Evolutionary conservation across 2,113 vertebrate genomes (phyloP).

Genomic region (Puffinus mauretanicus): DNA sequence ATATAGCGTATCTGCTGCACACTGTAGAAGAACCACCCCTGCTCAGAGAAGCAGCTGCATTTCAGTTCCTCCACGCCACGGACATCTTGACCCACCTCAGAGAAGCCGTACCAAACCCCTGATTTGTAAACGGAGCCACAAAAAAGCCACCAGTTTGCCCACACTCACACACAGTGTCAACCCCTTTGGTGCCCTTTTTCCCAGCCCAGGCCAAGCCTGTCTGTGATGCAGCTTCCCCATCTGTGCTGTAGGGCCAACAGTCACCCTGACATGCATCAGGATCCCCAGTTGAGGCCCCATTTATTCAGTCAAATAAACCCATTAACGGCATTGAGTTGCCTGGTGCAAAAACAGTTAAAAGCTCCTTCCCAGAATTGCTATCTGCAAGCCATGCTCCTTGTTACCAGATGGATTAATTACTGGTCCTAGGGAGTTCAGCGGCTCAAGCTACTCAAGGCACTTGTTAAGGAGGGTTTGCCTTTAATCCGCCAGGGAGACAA

Average conservation of each 20-base stretch:
- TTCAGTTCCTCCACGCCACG: neutral
- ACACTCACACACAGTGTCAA: neutral
- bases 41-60: neutral
- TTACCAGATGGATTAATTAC: slow-evolving; percentile 88
- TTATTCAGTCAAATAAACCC: neutral
- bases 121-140: neutral
- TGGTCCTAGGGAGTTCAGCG: slow-evolving; percentile 74
- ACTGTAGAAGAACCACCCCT: neutral
- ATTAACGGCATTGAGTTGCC: neutral
- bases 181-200: neutral
- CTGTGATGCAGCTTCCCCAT: neutral
- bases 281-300: accelerated
- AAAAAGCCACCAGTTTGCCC: neutral
- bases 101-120: neutral
- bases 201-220: neutral
- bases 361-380: slow-evolving; percentile 2
- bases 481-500: slow-evolving; percentile 85
- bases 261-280: neutral
- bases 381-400: neutral
- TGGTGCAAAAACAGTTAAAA: slow-evolving; percentile 40
- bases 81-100: neutral
- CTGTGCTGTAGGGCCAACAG: neutral
- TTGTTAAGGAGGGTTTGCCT: slow-evolving; percentile 71
- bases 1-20: accelerated
- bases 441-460: slow-evolving; percentile 68